Evolutionary conservation across 1,140 invertebrate genomes (phyloP).

Genomic region (Berghia stephanieae): DNA sequence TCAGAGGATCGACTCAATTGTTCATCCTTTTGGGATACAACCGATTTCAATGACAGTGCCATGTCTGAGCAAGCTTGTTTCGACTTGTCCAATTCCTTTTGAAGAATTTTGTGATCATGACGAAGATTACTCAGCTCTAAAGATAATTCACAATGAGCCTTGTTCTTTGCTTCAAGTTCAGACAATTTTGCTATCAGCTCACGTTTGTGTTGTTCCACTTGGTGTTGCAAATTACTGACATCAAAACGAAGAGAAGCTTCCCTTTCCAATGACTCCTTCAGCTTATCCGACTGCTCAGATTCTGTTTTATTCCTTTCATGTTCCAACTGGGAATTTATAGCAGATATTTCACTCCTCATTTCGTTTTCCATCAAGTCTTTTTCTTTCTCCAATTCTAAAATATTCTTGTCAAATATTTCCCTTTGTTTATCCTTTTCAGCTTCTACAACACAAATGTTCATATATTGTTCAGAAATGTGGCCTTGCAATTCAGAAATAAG

Average conservation of each 20-base stretch:
- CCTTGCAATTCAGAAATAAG: too few species aligned
- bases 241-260: neutral
- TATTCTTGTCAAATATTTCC: constrained; percentile 5
- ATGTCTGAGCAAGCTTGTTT: too few species aligned
- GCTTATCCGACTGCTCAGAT: neutral
- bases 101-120: neutral
- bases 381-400: neutral
- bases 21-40: too few species aligned
- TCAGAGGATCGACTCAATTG: too few species aligned
- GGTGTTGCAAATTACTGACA: constrained; percentile 1
- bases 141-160: neutral
- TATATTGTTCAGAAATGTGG: too few species aligned
- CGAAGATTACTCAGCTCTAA: constrained; percentile 11
- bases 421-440: neutral
- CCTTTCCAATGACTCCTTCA: neutral
- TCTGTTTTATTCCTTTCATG: constrained; percentile 16
- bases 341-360: constrained; percentile 8
- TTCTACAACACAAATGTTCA: too few species aligned
- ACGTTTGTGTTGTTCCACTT: constrained; percentile 13
- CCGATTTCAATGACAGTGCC: too few species aligned
- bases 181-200: constrained; percentile 6
- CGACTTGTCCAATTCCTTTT: neutral
- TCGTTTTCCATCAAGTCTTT: neutral
- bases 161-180: constrained; percentile 33
- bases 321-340: constrained; percentile 20